These are phyloP conservation scores for Morone chrysops DNA, from an alignment of 2,113 vertebrate genomes.

Conservation along the genomic window DNA sequence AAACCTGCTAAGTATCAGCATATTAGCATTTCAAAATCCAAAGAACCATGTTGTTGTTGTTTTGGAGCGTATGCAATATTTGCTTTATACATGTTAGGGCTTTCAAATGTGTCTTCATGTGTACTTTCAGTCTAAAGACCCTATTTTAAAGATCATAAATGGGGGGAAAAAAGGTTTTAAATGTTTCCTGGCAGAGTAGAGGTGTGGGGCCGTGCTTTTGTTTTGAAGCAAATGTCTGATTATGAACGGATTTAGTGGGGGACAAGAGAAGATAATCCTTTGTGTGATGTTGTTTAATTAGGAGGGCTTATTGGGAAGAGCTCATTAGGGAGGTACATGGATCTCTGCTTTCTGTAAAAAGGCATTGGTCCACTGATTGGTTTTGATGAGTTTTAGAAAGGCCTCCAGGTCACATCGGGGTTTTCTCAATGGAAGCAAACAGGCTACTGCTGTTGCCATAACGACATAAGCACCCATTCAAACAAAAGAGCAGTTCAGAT, in stretches of 20 bases:
- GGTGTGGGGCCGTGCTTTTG: conserved; percentile 44
- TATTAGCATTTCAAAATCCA: neutral
- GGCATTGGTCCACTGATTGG: conserved; percentile 35
- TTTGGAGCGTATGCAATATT: neutral
- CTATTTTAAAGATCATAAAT: neutral
- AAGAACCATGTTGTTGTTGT: neutral
- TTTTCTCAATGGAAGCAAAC: conserved; percentile 28
- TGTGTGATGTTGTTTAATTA: conserved; percentile 70
- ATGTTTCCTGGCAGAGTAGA: conserved; percentile 24
- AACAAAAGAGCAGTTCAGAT: conserved; percentile 44
- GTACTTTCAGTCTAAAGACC: neutral
- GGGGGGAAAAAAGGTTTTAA: too few relatives aligned
- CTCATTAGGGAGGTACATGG: conserved; percentile 68
- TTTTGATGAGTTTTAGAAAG: conserved; percentile 49
- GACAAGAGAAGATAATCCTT: conserved; percentile 53
- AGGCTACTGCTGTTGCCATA: conserved; percentile 30
- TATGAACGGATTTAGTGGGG: conserved; percentile 41
- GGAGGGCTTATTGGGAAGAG: conserved; percentile 38
- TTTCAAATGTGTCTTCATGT: neutral
- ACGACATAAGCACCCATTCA: conserved; percentile 38
- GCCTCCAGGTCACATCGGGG: neutral
- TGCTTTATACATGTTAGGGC: neutral
- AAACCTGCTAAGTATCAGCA: too few relatives aligned
- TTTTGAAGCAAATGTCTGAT: conserved; percentile 52
- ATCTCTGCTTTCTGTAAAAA: conserved; percentile 47